These are phyloP conservation scores for Crotalus horridus DNA, from an alignment of 2,113 vertebrate genomes.

Conservation along the genomic window DNA sequence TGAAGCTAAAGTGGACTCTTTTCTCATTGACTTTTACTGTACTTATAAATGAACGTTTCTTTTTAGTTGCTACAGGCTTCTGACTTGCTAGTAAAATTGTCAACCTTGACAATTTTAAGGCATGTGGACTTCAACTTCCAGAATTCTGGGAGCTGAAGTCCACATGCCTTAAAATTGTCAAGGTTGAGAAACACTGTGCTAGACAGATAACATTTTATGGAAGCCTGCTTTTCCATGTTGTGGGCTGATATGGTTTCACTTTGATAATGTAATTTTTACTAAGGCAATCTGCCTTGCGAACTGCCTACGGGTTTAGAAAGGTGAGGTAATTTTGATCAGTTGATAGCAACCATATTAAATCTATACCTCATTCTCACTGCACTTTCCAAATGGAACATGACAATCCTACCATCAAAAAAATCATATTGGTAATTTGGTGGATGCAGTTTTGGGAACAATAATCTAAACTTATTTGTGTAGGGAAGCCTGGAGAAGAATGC, in stretches of 20 bases:
- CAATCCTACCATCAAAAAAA: not conserved
- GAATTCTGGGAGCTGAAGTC: too few species aligned
- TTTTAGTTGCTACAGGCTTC: not conserved
- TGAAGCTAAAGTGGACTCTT: not conserved
- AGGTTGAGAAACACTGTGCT: not conserved
- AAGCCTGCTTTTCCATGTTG: not conserved
- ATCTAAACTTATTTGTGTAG: not conserved
- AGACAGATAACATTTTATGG: not conserved
- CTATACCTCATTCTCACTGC: not conserved
- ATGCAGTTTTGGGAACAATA: not conserved
- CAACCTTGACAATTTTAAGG: too few species aligned
- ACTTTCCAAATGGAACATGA: not conserved
- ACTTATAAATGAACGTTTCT: not conserved
- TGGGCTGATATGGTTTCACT: not conserved
- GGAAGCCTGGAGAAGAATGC: not conserved
- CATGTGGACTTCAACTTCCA: too few species aligned
- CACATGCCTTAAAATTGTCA: too few species aligned
- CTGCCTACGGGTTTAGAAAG: not conserved
- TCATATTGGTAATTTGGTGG: not conserved
- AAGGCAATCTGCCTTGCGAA: not conserved
- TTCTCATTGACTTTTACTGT: not conserved
- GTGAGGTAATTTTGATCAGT: not conserved
- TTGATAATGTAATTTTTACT: not conserved
- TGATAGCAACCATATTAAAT: not conserved
- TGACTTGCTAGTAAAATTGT: too few species aligned